A percentile compares a stretch with the other conserved stretches of the same genome.
Conservation (phyloP, 2,797 vertebrate genomes). For the Oreochromis mossambicus region DNA sequence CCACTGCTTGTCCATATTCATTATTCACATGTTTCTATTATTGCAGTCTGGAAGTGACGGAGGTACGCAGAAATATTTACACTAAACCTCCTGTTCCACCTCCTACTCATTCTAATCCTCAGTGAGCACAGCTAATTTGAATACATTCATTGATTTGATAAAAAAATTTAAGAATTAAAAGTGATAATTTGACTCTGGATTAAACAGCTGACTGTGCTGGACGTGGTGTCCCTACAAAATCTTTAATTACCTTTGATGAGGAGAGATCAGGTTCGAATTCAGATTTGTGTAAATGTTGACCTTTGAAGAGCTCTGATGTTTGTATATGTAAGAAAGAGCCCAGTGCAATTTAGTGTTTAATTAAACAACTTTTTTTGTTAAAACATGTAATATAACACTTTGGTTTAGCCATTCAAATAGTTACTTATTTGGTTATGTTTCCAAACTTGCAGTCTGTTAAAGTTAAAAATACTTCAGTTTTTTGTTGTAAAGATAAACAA, state of each 20-base stretch:
- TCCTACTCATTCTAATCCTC: background rate
- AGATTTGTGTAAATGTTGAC: background rate
- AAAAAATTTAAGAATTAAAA: background rate
- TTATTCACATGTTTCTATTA: slow-evolving; percentile 8
- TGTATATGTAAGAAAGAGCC: background rate
- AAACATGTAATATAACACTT: background rate
- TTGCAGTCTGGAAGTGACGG: background rate
- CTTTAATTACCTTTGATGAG: background rate
- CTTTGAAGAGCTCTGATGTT: rapidly evolving
- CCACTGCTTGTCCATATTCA: background rate
- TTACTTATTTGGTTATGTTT: rapidly evolving
- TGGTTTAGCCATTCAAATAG: background rate
- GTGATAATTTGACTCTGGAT: background rate
- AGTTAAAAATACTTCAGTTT: background rate
- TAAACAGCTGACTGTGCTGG: background rate
- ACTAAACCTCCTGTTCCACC: background rate
- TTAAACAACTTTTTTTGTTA: background rate
- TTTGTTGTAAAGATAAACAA: background rate
- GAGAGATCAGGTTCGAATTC: background rate
- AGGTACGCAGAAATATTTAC: background rate
- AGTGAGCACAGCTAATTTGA: background rate
- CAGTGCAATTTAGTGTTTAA: rapidly evolving
- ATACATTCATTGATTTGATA: background rate
- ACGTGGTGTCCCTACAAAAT: background rate
- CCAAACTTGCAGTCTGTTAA: rapidly evolving